Conservation (phyloP, 2,113 vertebrate species). For the Phodopus roborovskii region DNA sequence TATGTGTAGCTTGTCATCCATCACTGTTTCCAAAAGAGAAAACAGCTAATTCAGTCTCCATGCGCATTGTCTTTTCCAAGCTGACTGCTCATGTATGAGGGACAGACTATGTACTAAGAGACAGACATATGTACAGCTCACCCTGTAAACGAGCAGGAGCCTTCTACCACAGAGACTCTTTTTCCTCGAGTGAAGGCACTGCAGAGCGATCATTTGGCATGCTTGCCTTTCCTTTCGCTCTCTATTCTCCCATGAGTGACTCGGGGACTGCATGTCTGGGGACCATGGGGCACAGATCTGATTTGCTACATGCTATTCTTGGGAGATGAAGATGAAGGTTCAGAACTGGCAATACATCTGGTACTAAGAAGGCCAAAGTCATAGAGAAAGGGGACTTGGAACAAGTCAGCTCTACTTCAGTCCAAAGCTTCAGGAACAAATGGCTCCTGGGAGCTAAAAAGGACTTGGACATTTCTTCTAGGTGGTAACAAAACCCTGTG, state of each 20-base stretch:
- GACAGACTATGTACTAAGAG: too few species aligned
- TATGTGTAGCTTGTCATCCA: neutral
- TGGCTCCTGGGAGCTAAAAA: neutral
- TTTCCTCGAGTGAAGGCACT: accelerated
- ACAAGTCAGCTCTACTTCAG: too few species aligned
- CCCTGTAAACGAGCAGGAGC: neutral
- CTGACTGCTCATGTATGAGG: neutral
- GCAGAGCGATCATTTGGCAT: accelerated
- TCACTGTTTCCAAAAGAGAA: neutral
- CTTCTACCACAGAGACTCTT: neutral
- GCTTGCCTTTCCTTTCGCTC: accelerated
- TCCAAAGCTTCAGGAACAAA: neutral
- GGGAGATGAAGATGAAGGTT: neutral
- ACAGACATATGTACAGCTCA: accelerated
- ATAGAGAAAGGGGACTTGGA: neutral
- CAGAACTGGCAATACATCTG: neutral
- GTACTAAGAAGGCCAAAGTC: neutral
- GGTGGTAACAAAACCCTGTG: neutral
- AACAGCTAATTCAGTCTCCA: neutral
- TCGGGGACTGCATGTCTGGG: accelerated
- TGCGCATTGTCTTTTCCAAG: too few species aligned
- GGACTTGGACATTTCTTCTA: neutral
- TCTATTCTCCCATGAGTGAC: neutral
- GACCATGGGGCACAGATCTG: neutral
- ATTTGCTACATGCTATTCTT: neutral